phyloP scores from a whole-genome alignment of 2,797 vertebrate species.

The Sibirionetta formosa region DNA sequence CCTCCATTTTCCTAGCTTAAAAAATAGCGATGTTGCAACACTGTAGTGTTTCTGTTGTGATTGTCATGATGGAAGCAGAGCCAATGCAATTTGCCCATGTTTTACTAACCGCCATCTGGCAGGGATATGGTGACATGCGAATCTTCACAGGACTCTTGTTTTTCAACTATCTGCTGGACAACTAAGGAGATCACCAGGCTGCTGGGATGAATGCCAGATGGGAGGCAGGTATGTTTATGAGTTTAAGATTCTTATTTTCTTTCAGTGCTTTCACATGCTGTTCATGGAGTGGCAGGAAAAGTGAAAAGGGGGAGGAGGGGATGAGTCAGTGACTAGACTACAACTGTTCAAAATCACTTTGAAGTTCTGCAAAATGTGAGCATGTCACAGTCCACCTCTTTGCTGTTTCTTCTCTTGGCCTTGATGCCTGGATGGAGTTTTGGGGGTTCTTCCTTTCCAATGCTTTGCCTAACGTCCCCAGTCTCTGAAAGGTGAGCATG shows the following conservation, averaged over 20 bases:
- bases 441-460: not conserved
- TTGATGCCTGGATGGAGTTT: not conserved
- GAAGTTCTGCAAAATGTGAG: slow-evolving; percentile 45
- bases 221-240: slow-evolving; percentile 86
- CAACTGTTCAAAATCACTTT: slow-evolving; percentile 56
- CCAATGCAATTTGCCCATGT: slow-evolving; percentile 83
- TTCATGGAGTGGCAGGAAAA: slow-evolving; percentile 74
- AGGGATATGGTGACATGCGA: slow-evolving; percentile 82
- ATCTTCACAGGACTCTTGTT: slow-evolving; percentile 86
- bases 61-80: slow-evolving; percentile 78
- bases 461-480: not conserved
- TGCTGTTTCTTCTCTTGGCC: slow-evolving; percentile 12
- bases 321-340: slow-evolving; percentile 58
- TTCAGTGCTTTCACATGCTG: slow-evolving; percentile 79
- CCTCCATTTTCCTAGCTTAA: slow-evolving; percentile 49
- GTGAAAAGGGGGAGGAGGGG: slow-evolving; percentile 58
- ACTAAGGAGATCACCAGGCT: slow-evolving; percentile 85
- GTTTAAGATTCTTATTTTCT: slow-evolving; percentile 84
- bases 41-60: slow-evolving; percentile 81
- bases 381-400: slow-evolving; percentile 24
- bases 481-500: not conserved
- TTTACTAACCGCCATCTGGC: slow-evolving; percentile 85
- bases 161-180: slow-evolving; percentile 84
- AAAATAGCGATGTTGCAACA: slow-evolving; percentile 63
- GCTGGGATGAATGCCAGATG: slow-evolving; percentile 83